A percentile compares a stretch with the other conserved stretches of the same genome.
phyloP scores from a whole-genome alignment of 2,888 invertebrate species.

The Parnassius orleans region DNA sequence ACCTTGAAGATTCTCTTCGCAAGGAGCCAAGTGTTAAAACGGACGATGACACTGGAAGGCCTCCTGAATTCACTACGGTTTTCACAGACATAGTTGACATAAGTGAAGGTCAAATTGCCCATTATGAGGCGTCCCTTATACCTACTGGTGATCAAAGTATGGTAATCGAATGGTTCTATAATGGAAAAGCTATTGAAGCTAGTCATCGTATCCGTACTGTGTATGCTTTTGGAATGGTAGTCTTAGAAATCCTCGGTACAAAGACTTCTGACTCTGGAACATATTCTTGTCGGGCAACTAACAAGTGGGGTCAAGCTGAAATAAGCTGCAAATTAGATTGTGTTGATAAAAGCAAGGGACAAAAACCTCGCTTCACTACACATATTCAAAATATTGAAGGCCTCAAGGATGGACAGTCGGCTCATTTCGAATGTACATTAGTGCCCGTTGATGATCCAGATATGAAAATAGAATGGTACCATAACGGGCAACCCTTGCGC shows the following conservation, averaged over 20 bases:
- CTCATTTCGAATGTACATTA: constrained; percentile 97
- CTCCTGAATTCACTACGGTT: constrained; percentile 93
- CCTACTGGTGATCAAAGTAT: constrained; percentile 97
- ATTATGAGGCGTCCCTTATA: constrained; percentile 97
- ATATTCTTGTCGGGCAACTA: constrained; percentile 93
- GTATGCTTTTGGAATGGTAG: constrained; percentile 98
- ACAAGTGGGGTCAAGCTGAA: constrained; percentile 93
- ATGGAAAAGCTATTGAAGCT: constrained; percentile 92
- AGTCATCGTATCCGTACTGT: constrained; percentile 95
- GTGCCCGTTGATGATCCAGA: constrained; percentile 96
- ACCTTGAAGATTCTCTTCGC: constrained; percentile 92
- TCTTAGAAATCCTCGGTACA: constrained; percentile 96
- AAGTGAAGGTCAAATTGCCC: constrained; percentile 97
- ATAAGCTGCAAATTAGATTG: constrained; percentile 91
- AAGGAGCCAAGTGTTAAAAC: constrained; percentile 84
- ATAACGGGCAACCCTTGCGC: constrained; percentile 93
- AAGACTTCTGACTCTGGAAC: constrained; percentile 95
- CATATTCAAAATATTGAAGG: constrained; percentile 91
- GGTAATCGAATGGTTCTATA: constrained; percentile 98
- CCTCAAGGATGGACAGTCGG: constrained; percentile 95
- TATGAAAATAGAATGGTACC: constrained; percentile 98
- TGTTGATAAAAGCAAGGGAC: constrained; percentile 91
- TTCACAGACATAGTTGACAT: constrained; percentile 91
- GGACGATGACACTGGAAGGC: constrained; percentile 89
- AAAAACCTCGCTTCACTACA: constrained; percentile 93